These are phyloP conservation scores for Parazoanthus darwini DNA, from an alignment of 92 coral and sea anemone species.

Conservation along the genomic window DNA sequence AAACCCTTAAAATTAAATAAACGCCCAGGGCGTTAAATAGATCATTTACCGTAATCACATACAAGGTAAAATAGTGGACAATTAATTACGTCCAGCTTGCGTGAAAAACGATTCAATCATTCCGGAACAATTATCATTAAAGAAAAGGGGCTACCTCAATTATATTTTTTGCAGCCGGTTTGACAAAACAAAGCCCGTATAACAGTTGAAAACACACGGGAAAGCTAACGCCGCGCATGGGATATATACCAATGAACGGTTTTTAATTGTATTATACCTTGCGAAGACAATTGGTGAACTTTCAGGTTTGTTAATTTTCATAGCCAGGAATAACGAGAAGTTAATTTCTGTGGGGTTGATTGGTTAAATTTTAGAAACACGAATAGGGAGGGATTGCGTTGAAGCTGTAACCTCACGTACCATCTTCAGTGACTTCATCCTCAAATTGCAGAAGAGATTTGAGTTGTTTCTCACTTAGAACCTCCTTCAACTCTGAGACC, in stretches of 20 bases:
- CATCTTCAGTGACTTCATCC: background rate
- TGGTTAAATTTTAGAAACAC: background rate
- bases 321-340: background rate
- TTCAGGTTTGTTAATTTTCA: background rate
- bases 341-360: no score
- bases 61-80: background rate
- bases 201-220: background rate
- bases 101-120: background rate
- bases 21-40: no score
- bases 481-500: background rate
- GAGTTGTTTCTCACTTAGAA: constrained; percentile 14
- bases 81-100: background rate
- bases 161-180: no score
- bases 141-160: background rate
- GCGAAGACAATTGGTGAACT: background rate
- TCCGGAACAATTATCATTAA: background rate
- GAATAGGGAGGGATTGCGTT: background rate
- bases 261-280: no score
- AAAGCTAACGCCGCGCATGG: no score
- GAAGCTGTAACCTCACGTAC: background rate
- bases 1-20: no score
- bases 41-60: no score
- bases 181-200: background rate
- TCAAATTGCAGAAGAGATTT: background rate
- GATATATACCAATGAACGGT: no score